A percentile compares a stretch with the other conserved stretches of the same genome.
Conservation (phyloP, 2,888 invertebrate species). For the Sinopyrophorus schimmeli region DNA sequence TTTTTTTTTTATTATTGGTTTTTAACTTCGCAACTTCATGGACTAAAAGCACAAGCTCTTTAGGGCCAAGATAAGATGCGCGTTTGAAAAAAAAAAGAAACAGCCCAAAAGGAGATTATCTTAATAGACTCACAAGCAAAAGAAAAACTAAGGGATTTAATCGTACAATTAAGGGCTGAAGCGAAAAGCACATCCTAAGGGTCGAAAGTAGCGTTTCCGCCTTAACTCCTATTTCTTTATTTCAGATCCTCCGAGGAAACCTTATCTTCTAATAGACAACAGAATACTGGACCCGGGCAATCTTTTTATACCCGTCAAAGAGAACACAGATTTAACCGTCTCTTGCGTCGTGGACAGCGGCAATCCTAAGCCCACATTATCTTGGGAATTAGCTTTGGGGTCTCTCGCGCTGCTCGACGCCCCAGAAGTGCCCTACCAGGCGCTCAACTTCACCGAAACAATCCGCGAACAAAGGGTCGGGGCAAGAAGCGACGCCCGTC, state of each 20-base stretch:
- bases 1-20: too few relatives aligned
- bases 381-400: slow-evolving; percentile 68
- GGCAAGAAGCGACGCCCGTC: slow-evolving; percentile 66
- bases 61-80: too few relatives aligned
- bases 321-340: slow-evolving; percentile 79
- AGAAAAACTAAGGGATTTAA: too few relatives aligned
- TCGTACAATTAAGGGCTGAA: slow-evolving; percentile 15
- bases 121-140: too few relatives aligned
- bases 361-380: slow-evolving; percentile 67
- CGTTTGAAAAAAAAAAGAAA: too few relatives aligned
- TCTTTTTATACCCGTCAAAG: slow-evolving; percentile 84
- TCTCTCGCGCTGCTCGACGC: slow-evolving; percentile 62
- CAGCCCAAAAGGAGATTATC: too few relatives aligned
- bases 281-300: slow-evolving; percentile 83
- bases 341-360: slow-evolving; percentile 87
- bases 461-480: slow-evolving; percentile 52
- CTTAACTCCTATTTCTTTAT: slow-evolving; percentile 38
- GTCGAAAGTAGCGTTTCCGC: slow-evolving; percentile 6
- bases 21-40: too few relatives aligned
- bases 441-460: slow-evolving; percentile 56
- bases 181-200: slow-evolving; percentile 5
- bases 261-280: slow-evolving; percentile 85
- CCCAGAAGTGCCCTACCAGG: slow-evolving; percentile 60
- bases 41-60: too few relatives aligned
- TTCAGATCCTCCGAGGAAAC: slow-evolving; percentile 81